Base-by-base conservation (phyloP, 2,888 invertebrate genomes). In the Strigamia transsilvanica region DNA sequence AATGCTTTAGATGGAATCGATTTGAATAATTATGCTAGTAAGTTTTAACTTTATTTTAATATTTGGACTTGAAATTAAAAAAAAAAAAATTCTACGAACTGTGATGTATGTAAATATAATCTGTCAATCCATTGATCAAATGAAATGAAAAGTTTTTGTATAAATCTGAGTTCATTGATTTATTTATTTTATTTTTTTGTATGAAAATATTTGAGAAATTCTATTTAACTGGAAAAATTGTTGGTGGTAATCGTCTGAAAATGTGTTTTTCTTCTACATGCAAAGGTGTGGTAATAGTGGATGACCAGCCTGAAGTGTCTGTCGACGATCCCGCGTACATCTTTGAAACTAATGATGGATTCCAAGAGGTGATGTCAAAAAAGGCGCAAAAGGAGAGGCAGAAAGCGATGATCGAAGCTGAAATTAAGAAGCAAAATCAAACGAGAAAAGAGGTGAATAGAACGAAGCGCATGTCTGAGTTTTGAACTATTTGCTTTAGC, bases 351-450 rank as follows among this genome's bases (percentile, higher is more conserved):
- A 84, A 85, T 83, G 90, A 90, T 85, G 94, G 94, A 80, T 94
- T 95, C 88, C 94, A 94, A 88, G 95, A 95, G 87, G 95, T 95
- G 9, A 91, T 94, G 83, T 94, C 93, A 82, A 94, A 94, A 88
- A 94, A 94, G 87, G 91, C 91, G 85, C 91, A 91, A 0, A 93
- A 93, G 85, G 93, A 86, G 83, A 83, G 85, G 38, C 87, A 88
- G 80, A 88, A 88, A 84, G 87, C 86, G 32, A 86, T 87, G 82
- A 85, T 86, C 82, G 87, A 87, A 81, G 87, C 87, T 6, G 87
- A 87, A 90, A 88, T 85, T 86, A 88, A 87, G 85, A 86, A 86
- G 82, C 85, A 85, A 84, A 77, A 80, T 81, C 82, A 84, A 38
- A 85, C 32, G 83, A 88, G 87, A 84, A 88, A 87, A n/a, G 84